Evolutionary conservation across 2,113 vertebrate genomes (phyloP).

Genomic region (Opisthocomus hoazin): DNA sequence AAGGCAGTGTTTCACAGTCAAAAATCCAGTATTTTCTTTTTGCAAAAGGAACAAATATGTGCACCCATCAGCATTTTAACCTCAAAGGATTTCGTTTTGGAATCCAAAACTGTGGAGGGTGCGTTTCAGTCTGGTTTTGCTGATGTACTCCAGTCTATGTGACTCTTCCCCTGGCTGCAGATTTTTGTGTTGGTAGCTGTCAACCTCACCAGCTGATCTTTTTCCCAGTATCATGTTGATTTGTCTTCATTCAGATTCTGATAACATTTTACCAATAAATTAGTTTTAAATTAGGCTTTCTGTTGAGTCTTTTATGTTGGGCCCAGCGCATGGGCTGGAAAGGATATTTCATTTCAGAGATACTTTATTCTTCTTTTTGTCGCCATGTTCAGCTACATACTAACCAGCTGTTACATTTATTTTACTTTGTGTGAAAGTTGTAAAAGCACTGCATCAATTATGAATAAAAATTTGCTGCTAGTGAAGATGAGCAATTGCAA

Average conservation of each 20-base stretch:
- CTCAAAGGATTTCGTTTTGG: neutral
- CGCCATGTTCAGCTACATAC: neutral
- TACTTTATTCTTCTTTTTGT: conserved; percentile 49
- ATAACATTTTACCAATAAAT: conserved; percentile 53
- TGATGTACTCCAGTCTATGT: neutral
- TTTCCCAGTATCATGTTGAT: conserved; percentile 19
- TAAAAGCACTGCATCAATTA: neutral
- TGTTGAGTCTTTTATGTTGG: conserved; percentile 5
- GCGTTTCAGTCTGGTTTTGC: neutral
- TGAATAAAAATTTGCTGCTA: neutral
- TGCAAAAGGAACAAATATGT: conserved; percentile 10
- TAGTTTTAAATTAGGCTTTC: conserved; percentile 46
- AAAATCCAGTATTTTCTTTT: neutral
- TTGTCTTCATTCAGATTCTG: neutral
- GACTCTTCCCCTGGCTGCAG: neutral
- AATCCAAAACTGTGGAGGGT: neutral
- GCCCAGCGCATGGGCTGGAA: neutral
- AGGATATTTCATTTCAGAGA: conserved; percentile 47
- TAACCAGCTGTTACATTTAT: conserved; percentile 13
- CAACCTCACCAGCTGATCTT: conserved; percentile 29
- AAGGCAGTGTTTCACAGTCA: neutral
- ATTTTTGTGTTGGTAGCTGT: conserved; percentile 8
- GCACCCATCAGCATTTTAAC: conserved; percentile 9
- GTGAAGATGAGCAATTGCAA: neutral
- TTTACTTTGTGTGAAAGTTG: conserved; percentile 12